Evolutionary conservation across 2,888 invertebrate species (phyloP).

Genomic region (Tetramorium bicarinatum): DNA sequence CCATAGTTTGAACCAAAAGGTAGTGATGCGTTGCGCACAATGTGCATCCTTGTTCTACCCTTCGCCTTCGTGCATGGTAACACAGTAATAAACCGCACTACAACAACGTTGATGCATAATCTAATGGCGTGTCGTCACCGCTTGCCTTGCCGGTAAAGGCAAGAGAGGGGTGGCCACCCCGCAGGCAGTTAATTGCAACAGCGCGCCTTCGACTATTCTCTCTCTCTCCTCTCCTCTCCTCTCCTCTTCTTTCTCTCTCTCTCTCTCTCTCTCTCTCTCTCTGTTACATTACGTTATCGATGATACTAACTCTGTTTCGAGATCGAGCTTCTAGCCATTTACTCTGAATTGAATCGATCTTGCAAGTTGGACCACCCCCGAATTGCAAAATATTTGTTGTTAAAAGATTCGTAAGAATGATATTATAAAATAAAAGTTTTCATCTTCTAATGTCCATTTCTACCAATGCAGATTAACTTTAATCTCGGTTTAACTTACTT

Average conservation of each 20-base stretch:
- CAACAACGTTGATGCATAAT: constrained; percentile 66
- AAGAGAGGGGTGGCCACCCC: neutral
- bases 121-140: constrained; percentile 66
- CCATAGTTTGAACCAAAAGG: neutral
- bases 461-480: no score
- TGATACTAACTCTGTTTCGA: constrained; percentile 2
- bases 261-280: neutral
- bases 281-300: neutral
- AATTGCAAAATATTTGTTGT: neutral
- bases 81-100: constrained; percentile 71
- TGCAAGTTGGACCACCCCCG: no score
- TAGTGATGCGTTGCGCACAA: constrained; percentile 50
- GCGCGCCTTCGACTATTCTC: neutral
- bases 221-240: neutral
- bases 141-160: neutral
- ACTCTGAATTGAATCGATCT: neutral
- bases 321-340: neutral
- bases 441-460: no score
- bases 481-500: no score
- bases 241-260: neutral
- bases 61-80: constrained; percentile 59
- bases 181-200: constrained; percentile 34
- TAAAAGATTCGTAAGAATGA: neutral
- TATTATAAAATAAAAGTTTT: neutral
- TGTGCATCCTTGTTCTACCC: constrained; percentile 26